Percentiles rank a stretch among this genome's conserved stretches.
phyloP scores from a whole-genome alignment of 2,113 vertebrate species.

The Pluvianellus socialis region DNA sequence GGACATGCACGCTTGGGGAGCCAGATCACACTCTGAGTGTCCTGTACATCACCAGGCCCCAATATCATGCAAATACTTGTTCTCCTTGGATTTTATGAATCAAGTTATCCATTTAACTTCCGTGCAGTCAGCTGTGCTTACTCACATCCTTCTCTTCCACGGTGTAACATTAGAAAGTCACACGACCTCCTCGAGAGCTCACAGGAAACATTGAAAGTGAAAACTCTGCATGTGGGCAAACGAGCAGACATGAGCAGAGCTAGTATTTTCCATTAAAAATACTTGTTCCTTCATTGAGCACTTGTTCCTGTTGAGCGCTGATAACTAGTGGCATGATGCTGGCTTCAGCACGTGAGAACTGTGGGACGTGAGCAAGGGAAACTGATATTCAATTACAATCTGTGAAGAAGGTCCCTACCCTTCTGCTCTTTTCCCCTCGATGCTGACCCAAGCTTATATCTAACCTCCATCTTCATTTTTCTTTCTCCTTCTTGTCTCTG shows the following conservation, averaged over 20 bases:
- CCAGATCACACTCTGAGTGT: background rate
- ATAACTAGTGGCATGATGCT: background rate
- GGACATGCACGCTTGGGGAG: background rate
- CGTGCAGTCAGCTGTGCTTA: background rate
- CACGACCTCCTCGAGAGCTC: background rate
- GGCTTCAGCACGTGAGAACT: background rate
- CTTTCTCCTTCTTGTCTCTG: background rate
- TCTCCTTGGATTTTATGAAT: background rate
- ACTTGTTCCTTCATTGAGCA: background rate
- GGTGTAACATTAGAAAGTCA: background rate
- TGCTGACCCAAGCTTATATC: background rate
- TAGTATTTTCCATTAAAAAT: background rate
- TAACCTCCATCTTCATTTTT: background rate
- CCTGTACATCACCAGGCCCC: background rate
- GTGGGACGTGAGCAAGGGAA: background rate
- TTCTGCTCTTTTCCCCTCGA: background rate
- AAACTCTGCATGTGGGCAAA: background rate
- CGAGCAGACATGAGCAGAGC: background rate
- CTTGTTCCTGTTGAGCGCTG: background rate
- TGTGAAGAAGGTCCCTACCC: background rate
- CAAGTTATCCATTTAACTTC: background rate
- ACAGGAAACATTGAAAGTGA: background rate
- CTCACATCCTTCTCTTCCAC: background rate
- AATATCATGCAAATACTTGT: background rate
- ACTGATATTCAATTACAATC: background rate